These are phyloP conservation scores for Coccyzus lansbergi DNA, from an alignment of 2,797 vertebrate genomes.

Conservation along the genomic window DNA sequence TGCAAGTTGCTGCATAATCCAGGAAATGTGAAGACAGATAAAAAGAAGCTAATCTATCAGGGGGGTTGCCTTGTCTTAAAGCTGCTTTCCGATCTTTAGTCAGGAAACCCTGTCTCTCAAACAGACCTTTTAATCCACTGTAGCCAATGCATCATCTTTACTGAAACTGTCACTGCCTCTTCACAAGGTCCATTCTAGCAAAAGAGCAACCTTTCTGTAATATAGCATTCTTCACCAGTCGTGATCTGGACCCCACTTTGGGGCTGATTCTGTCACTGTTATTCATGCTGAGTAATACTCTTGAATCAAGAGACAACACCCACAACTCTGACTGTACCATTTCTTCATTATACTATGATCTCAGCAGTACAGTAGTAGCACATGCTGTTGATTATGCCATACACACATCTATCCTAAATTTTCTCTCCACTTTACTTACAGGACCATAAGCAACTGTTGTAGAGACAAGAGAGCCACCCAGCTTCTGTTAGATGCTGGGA, in stretches of 20 bases:
- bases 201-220: background rate
- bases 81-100: background rate
- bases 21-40: background rate
- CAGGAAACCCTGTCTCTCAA: background rate
- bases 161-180: background rate
- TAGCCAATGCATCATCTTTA: background rate
- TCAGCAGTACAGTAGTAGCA: background rate
- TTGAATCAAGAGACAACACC: background rate
- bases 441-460: background rate
- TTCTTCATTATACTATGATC: background rate
- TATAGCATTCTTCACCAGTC: background rate
- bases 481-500: background rate
- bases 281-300: background rate
- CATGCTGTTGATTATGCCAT: background rate
- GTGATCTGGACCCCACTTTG: background rate
- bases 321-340: background rate
- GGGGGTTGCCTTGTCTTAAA: background rate
- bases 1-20: background rate
- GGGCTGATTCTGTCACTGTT: background rate
- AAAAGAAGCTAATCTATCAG: background rate
- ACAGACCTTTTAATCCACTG: background rate
- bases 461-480: background rate
- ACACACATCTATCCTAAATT: background rate
- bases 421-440: background rate
- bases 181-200: background rate